These are phyloP conservation scores for Thamnaconus septentrionalis DNA, from an alignment of 2,113 vertebrate genomes.

Conservation along the genomic window DNA sequence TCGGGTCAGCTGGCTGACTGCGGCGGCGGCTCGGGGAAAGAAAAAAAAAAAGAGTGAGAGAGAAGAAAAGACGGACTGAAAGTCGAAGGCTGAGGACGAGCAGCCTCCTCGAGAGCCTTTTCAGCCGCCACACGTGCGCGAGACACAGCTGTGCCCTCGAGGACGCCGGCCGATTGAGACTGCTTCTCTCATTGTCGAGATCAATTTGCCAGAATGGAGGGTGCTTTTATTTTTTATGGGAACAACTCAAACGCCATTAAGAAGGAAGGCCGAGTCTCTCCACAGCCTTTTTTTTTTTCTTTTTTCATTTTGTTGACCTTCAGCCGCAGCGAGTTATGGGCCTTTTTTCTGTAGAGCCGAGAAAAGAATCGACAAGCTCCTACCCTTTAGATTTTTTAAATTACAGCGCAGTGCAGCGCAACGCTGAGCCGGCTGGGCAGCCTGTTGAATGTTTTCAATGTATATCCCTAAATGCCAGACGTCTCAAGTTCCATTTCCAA, in stretches of 20 bases:
- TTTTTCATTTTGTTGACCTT: constrained; percentile 27
- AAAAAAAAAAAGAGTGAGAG: no score
- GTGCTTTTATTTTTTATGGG: constrained; percentile 24
- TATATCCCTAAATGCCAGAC: constrained; percentile 61
- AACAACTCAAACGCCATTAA: constrained; percentile 29
- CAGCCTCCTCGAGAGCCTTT: constrained; percentile 15
- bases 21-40: background rate
- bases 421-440: constrained; percentile 29
- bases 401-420: constrained; percentile 22
- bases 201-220: constrained; percentile 32
- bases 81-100: background rate
- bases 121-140: constrained; percentile 27
- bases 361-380: constrained; percentile 9
- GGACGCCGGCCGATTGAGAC: constrained; percentile 18
- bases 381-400: constrained; percentile 20
- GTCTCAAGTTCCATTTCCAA: constrained; percentile 67
- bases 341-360: constrained; percentile 20
- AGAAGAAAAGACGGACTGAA: background rate
- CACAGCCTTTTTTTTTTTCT: constrained; percentile 8
- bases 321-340: constrained; percentile 40
- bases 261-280: constrained; percentile 16
- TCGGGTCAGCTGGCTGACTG: constrained; percentile 43
- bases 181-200: constrained; percentile 16
- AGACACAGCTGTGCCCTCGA: constrained; percentile 19
- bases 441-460: constrained; percentile 47